A percentile compares a stretch with the other conserved stretches of the same genome.
Conservation (phyloP, 53 echinoderm and acorn worm species). For the Holothuria scabra region DNA sequence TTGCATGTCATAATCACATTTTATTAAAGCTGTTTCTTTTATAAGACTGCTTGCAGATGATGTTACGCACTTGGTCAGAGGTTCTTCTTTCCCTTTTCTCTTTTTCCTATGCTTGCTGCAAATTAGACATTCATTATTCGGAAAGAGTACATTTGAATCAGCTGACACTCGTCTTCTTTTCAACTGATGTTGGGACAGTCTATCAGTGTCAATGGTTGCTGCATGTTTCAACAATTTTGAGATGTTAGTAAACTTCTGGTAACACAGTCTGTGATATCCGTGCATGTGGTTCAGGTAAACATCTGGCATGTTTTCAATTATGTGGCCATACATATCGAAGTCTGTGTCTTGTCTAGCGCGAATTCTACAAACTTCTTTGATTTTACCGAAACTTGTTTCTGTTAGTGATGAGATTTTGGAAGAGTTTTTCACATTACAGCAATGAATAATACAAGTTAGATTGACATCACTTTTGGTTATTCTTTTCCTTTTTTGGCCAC, state of each 20-base stretch:
- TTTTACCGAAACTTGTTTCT: slow-evolving; percentile 4
- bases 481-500: neutral
- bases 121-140: slow-evolving; percentile 39
- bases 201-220: slow-evolving; percentile 2
- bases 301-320: slow-evolving; percentile 37
- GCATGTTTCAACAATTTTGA: slow-evolving; percentile 47
- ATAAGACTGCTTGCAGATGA: slow-evolving; percentile 47
- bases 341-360: slow-evolving; percentile 33
- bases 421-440: neutral
- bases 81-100: slow-evolving; percentile 58
- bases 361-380: slow-evolving; percentile 29
- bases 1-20: slow-evolving; percentile 34
- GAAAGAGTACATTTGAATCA: slow-evolving; percentile 29
- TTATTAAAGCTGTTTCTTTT: slow-evolving; percentile 39
- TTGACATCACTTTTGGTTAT: neutral
- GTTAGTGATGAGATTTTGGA: slow-evolving; percentile 12
- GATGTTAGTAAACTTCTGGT: slow-evolving; percentile 58
- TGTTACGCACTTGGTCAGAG: slow-evolving; percentile 49
- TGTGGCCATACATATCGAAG: slow-evolving; percentile 13
- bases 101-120: slow-evolving; percentile 26
- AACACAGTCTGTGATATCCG: slow-evolving; percentile 60
- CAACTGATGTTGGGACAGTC: neutral
- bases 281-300: slow-evolving; percentile 40
- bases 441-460: slow-evolving; percentile 1
- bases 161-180: slow-evolving; percentile 25